Conservation (phyloP, 2,797 vertebrate genomes). For the Peromyscus melanophrys region DNA sequence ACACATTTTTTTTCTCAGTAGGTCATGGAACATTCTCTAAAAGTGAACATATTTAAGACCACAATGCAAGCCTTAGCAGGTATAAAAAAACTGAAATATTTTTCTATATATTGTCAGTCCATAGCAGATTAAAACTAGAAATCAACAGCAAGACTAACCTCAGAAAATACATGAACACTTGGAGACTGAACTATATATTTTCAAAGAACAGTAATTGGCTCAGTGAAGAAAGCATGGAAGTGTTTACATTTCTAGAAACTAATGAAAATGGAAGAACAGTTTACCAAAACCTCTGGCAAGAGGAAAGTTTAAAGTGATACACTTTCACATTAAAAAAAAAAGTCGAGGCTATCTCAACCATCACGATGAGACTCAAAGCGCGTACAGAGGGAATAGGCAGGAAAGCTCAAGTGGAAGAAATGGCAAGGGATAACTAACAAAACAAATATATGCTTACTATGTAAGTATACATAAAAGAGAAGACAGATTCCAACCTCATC, state of each 20-base stretch:
- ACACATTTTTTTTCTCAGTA: neutral
- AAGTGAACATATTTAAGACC: neutral
- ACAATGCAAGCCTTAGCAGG: neutral
- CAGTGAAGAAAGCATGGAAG: neutral
- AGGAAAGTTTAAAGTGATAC: neutral
- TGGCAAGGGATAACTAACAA: constrained; percentile 64
- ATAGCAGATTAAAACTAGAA: neutral
- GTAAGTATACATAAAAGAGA: constrained; percentile 89
- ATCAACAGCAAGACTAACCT: neutral
- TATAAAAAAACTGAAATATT: neutral
- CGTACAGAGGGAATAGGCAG: neutral
- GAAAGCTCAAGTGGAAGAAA: neutral
- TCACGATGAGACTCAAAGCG: neutral
- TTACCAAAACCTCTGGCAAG: neutral
- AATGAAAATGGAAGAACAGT: neutral
- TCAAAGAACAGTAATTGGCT: neutral
- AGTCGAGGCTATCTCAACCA: too few relatives aligned
- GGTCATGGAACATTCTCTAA: neutral
- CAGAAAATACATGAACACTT: neutral
- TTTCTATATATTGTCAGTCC: neutral
- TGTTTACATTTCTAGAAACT: neutral
- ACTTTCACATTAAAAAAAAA: neutral
- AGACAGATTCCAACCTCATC: constrained; percentile 82
- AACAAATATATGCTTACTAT: constrained; percentile 90
- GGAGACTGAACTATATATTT: neutral